Evolutionary conservation across 2,113 vertebrate species (phyloP), one percentile per base, ranked within the genome.

Genomic region (Anolis sagrei): DNA sequence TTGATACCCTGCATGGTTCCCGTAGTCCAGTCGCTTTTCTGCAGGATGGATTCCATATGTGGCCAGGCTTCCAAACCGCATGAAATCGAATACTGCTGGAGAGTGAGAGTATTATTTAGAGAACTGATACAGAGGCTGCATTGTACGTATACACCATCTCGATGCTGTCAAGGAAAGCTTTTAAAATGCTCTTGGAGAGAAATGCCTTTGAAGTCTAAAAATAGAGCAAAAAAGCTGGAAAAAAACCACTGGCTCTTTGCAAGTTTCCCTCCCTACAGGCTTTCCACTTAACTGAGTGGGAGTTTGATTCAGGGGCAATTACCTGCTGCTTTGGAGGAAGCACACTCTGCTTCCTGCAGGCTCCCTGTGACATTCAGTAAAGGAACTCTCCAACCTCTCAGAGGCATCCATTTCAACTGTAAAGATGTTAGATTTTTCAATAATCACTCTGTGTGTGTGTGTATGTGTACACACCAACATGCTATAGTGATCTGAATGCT

Each of bases 101-200:
- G 77, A 82, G 76, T 14, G 70, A 88, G 87, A 48, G 64, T 72
- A 7, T 36, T 86, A 0, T 0, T 72, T 7, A 61, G 72, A 61
- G 88, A 19, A 79, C 54, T 62, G 49, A 44, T 36, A 51, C 4
- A 68, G 86, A 88, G 66, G 39, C 70, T 34, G 23, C 84, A 29
- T 62, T 79, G 29, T 80, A 76, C 29, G 5, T 0, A 0, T 80
- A 25, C 23, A 29, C 16, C 78, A 36, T 83, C 36, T 66, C n/a
- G 36, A 70, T 2, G 7, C 44, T 84, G 62, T 80, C 70, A 84
- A 69, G 48, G 49, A 82, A 76, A 66, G 61, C 82, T 80, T 79
- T 88, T 58, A 54, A 89, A 77, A 18, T 48, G 39, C 39, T 86
- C 76, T 85, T 77, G 82, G 48, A 84, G 74, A 75, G 54, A 76